A percentile compares a stretch with the other conserved stretches of the same genome.
phyloP scores from a whole-genome alignment of 2,113 vertebrate species.

The Himantopus leucocephalus region DNA sequence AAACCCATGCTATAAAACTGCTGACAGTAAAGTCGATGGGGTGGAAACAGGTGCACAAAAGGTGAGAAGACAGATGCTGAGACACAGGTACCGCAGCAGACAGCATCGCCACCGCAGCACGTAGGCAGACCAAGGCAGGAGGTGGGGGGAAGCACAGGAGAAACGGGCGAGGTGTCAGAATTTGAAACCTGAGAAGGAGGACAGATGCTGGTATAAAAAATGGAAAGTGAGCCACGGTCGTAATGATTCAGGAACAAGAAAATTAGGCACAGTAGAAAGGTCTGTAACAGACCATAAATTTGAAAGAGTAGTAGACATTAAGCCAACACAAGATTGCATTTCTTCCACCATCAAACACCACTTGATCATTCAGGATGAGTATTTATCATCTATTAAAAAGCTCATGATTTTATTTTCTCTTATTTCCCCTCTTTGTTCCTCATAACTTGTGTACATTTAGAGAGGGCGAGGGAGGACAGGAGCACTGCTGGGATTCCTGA shows the following conservation, averaged over 20 bases:
- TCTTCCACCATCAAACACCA: neutral
- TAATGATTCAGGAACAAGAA: neutral
- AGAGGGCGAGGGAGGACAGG: neutral
- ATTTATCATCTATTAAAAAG: neutral
- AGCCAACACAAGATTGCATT: neutral
- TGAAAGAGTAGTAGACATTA: neutral
- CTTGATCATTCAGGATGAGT: neutral
- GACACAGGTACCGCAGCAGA: neutral
- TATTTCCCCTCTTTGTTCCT: neutral
- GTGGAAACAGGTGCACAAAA: neutral
- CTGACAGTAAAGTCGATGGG: neutral
- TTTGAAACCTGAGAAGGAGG: neutral
- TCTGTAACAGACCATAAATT: constrained; percentile 1
- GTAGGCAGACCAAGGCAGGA: neutral
- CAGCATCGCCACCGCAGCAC: neutral
- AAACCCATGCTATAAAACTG: neutral
- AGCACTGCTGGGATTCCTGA: neutral
- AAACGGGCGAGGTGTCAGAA: neutral
- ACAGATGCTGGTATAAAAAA: neutral
- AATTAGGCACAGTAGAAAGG: neutral
- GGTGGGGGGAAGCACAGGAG: neutral
- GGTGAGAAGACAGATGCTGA: neutral
- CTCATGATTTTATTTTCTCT: neutral
- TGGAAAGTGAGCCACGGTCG: neutral
- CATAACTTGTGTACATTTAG: neutral